phyloP scores from a whole-genome alignment of 2,113 vertebrate species.

The Corythornis madagascariensis region DNA sequence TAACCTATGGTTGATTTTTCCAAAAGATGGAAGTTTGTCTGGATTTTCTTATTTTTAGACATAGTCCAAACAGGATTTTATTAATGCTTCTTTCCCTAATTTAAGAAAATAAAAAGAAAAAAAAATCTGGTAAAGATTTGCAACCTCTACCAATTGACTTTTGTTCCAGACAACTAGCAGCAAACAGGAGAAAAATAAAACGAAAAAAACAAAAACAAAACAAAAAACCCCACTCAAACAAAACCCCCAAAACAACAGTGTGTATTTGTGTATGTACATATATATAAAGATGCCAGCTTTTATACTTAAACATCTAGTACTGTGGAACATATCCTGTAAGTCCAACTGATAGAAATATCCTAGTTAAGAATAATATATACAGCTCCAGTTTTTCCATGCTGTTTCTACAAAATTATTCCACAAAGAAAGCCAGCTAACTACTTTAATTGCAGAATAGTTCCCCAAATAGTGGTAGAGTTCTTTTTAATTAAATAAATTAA shows the following conservation, averaged over 20 bases:
- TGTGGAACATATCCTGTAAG: slow-evolving; percentile 63
- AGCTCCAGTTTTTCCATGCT: slow-evolving; percentile 76
- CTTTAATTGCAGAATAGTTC: slow-evolving; percentile 79
- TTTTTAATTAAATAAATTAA: slow-evolving; percentile 95
- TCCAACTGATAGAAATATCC: slow-evolving; percentile 73
- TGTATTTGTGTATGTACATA: slow-evolving; percentile 59
- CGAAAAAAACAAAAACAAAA: slow-evolving; percentile 14
- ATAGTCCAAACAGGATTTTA: slow-evolving; percentile 66
- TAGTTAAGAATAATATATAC: slow-evolving; percentile 73
- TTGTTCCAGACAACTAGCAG: slow-evolving; percentile 91
- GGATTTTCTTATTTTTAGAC: slow-evolving; percentile 72
- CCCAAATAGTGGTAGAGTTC: slow-evolving; percentile 80
- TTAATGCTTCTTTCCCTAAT: slow-evolving; percentile 61
- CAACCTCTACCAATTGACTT: slow-evolving; percentile 73
- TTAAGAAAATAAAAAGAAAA: slow-evolving; percentile 28
- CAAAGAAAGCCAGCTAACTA: slow-evolving; percentile 71
- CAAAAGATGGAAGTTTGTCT: slow-evolving; percentile 80
- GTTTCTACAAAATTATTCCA: slow-evolving; percentile 65
- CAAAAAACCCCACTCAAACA: not conserved
- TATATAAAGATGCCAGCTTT: slow-evolving; percentile 73
- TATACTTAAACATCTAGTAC: slow-evolving; percentile 66
- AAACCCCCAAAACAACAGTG: slow-evolving; percentile 22
- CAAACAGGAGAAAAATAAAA: slow-evolving; percentile 78
- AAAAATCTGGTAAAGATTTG: slow-evolving; percentile 66
- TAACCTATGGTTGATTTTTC: slow-evolving; percentile 83